A percentile compares a stretch with the other conserved stretches of the same genome.
phyloP scores from a whole-genome alignment of 2,888 invertebrate species.

The Lysandra coridon region DNA sequence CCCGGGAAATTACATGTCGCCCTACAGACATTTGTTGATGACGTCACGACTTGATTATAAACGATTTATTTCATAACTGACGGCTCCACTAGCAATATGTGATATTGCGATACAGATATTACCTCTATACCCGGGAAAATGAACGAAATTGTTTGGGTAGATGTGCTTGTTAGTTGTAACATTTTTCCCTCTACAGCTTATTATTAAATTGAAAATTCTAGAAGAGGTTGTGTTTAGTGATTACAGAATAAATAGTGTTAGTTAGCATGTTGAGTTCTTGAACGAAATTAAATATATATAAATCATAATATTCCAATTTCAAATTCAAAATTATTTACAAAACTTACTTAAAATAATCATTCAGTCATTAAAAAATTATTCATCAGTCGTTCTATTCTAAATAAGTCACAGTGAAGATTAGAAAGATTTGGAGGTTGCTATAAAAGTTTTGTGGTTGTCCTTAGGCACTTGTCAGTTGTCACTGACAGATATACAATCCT shows the following conservation, averaged over 20 bases:
- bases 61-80: constrained; percentile 73
- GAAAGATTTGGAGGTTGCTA: not conserved
- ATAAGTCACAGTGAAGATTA: not conserved
- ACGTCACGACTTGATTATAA: constrained; percentile 77
- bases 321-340: too few species aligned
- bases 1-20: constrained; percentile 78
- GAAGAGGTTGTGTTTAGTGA: too few species aligned
- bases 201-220: not conserved
- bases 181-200: not conserved
- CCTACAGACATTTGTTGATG: constrained; percentile 77
- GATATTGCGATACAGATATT: constrained; percentile 11
- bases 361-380: too few species aligned
- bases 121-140: not conserved
- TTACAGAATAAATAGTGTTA: too few species aligned
- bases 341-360: too few species aligned
- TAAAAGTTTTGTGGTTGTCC: not conserved
- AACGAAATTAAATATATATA: too few species aligned
- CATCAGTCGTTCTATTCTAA: too few species aligned
- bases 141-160: not conserved
- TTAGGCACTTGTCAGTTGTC: not conserved
- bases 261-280: too few species aligned
- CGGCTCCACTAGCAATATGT: constrained; percentile 29
- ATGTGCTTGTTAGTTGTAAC: not conserved
- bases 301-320: too few species aligned
- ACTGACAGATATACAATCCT: not conserved